Evolutionary conservation across 2,113 vertebrate species (phyloP), one percentile per base, ranked within the genome.

Genomic region (Vidua macroura): DNA sequence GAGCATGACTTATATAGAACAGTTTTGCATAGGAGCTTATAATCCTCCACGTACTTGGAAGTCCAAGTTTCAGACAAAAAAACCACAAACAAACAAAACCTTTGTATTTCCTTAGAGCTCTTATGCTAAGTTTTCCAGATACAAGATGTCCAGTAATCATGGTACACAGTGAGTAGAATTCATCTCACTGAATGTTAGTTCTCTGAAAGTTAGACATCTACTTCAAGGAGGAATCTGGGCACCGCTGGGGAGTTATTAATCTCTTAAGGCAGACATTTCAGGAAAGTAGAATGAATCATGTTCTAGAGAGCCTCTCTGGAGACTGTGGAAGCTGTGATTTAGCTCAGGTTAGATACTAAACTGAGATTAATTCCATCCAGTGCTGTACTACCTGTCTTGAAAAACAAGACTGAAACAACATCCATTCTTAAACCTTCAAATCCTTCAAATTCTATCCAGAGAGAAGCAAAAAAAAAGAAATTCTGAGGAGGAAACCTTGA

Each of bases 251-350:
- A 90, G 70, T 60, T 74, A 63, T 83, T 88, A 53, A 83, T 92
- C 76, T 86, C 53, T 44, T 76, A 43, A 59, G 44, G 43, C 35
- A 91, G 66, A 59, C 60, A 67, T 83, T 77, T 90, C 79, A 94
- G 51, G 44, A 83, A 94, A 83, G 68, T n/a, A 58, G 59, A 80
- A 92, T 92, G 63, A 90, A 62, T 94, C 21, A 60, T 77, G 27
- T 93, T 86, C 59, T 74, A 43, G 70, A 92, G 63, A 79, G 67
- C 58, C n/a, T 48, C 87, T 93, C 78, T 76, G 63, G 79, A 88
- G 90, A 31, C 62, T 60, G 10, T 69, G 67, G 49, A 90, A 94
- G 53, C 87, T 91, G 46, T 77, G 79, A 73, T 93, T 94, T 88
- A 93, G 55, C 68, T 90, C 76, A 80, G 76, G 67, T 73, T 92